phyloP scores from a whole-genome alignment of 2,888 invertebrate species.

The Unio pictorum region DNA sequence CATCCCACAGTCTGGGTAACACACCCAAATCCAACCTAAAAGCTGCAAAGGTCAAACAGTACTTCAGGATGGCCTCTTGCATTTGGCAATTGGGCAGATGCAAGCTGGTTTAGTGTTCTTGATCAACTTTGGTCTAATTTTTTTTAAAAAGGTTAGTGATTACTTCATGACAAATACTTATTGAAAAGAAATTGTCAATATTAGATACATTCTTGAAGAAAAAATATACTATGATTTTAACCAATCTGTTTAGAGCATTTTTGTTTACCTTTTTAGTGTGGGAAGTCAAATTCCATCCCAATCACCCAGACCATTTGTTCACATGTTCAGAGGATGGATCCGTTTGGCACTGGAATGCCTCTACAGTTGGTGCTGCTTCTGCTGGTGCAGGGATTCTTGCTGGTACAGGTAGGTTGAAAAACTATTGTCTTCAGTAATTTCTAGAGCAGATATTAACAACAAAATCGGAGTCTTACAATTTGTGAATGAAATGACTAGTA shows the following conservation, averaged over 20 bases:
- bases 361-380: conserved; percentile 24
- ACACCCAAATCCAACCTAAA: too few relatives aligned
- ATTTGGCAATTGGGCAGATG: too few relatives aligned
- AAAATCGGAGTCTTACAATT: too few relatives aligned
- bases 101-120: too few relatives aligned
- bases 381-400: conserved; percentile 19
- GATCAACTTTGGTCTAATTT: too few relatives aligned
- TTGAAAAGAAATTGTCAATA: background rate
- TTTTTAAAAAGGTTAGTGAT: too few relatives aligned
- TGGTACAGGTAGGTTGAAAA: conserved; percentile 37
- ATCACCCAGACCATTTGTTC: conserved; percentile 87
- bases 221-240: background rate
- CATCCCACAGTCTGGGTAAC: too few relatives aligned
- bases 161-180: background rate
- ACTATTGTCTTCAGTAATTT: background rate
- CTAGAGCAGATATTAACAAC: background rate
- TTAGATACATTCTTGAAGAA: background rate
- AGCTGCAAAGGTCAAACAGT: too few relatives aligned
- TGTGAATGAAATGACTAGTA: too few relatives aligned
- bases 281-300: conserved; percentile 91
- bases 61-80: too few relatives aligned
- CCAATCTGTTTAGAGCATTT: background rate
- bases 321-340: conserved; percentile 87
- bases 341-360: conserved; percentile 88
- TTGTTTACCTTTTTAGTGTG: conserved; percentile 75